Evolutionary conservation across 2,888 invertebrate species (phyloP).

Genomic region (Byasa hedistus): DNA sequence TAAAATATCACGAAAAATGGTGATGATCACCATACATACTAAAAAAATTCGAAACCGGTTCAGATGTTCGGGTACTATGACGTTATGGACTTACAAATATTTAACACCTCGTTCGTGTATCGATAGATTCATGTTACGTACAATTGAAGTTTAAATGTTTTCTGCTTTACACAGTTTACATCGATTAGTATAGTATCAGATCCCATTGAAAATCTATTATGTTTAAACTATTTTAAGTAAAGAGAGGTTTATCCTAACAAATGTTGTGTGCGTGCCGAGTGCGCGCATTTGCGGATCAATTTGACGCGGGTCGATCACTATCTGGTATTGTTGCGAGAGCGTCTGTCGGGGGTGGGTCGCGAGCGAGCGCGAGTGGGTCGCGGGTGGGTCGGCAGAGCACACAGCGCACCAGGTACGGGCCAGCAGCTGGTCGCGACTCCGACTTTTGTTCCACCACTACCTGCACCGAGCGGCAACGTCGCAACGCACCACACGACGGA

Average conservation of each 20-base stretch:
- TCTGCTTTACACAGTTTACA: too few species aligned
- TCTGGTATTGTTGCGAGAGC: constrained; percentile 39
- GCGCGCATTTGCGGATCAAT: constrained; percentile 60
- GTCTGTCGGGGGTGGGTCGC: background rate
- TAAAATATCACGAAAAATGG: too few species aligned
- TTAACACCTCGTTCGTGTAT: too few species aligned
- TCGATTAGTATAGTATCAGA: too few species aligned
- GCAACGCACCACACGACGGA: constrained; percentile 34
- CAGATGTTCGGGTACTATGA: too few species aligned
- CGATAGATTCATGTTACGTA: too few species aligned
- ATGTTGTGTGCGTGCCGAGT: constrained; percentile 56
- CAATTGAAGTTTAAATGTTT: too few species aligned
- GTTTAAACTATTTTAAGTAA: too few species aligned
- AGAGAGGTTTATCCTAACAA: background rate
- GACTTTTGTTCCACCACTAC: constrained; percentile 45
- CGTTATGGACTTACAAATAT: too few species aligned
- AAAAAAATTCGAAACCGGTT: too few species aligned
- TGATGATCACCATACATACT: too few species aligned
- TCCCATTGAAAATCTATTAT: too few species aligned
- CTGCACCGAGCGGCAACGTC: constrained; percentile 62
- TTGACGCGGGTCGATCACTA: constrained; percentile 71
- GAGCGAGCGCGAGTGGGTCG: constrained; percentile 34
- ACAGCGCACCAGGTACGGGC: constrained; percentile 53
- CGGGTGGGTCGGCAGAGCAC: constrained; percentile 32
- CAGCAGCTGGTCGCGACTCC: constrained; percentile 58